Base-by-base conservation (phyloP, 2,888 invertebrate genomes). In the Dryobota labecula region DNA sequence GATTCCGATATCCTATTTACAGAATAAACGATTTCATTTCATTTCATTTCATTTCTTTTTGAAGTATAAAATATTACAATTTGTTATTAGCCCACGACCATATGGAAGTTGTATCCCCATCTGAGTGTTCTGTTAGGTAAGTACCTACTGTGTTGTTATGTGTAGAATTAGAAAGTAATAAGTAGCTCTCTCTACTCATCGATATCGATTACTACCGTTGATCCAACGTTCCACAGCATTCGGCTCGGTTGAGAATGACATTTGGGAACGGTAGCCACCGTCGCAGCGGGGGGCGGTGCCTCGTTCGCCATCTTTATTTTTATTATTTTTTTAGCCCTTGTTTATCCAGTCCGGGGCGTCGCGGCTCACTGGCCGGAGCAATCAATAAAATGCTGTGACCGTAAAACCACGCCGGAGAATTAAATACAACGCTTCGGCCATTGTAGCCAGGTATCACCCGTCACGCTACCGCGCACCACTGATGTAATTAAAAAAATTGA, bases 301-400 rank as follows among this genome's bases (percentile, higher is more conserved):
- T 88, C 86, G 89, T 87, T 91, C 88, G 92, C 94, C 94, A 94
- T 94, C 92, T 94, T 94, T 91, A 91, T 93, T 94, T 93, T 94
- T 91, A 90, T 92, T 92, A 88, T 90, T 91, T 93, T 94, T 93
- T 91, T 88, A 87, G 87, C 92, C 93, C 94, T 95, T 95, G 95
- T 95, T 96, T 95, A 94, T 94, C 95, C 94, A 94, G 91, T 89
- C 89, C 89, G 89, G 88, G 85, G 87, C 93, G 94, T 92, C 89
- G 89, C 93, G 95, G 92, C 91, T 94, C 86, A 95, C 88, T 94
- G 95, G 91, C 82, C 86, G 89, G 87, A 82, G 95, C 94, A 95
- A 95, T 95, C 95, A 95, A 95, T 95, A 95, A 94, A 93, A 93
- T 88, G 88, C 90, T 92, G 89, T 89, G 90, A 94, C 93, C 93